A percentile compares a stretch with the other conserved stretches of the same genome.
These are phyloP conservation scores for Leucophenga montana DNA, from an alignment of 2,888 invertebrate genomes.

Conservation along the genomic window DNA sequence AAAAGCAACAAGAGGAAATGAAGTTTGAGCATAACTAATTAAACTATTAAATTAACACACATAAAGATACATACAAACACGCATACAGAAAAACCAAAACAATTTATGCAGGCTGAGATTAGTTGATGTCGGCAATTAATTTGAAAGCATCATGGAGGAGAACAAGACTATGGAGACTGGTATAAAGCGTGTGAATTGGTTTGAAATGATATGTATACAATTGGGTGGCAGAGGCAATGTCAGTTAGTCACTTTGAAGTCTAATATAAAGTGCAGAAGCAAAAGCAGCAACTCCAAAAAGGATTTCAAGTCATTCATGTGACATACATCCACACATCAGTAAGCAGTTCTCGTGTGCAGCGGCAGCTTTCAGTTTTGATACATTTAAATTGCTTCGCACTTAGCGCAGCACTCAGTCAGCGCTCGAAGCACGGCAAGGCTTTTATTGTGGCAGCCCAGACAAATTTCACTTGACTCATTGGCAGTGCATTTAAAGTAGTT, in stretches of 20 bases:
- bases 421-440: background rate
- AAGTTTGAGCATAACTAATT: slow-evolving; percentile 5
- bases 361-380: too few species aligned
- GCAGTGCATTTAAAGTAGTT: slow-evolving; percentile 29
- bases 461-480: slow-evolving; percentile 61
- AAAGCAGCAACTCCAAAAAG: too few species aligned
- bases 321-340: too few species aligned
- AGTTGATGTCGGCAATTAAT: slow-evolving; percentile 1
- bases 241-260: too few species aligned
- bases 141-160: background rate
- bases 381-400: too few species aligned
- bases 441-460: slow-evolving; percentile 52
- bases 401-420: too few species aligned
- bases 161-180: too few species aligned
- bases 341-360: too few species aligned
- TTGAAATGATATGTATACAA: background rate
- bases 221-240: too few species aligned
- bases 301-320: too few species aligned
- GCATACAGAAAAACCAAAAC: background rate
- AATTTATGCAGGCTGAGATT: slow-evolving; percentile 1
- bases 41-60: slow-evolving; percentile 1
- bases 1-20: background rate
- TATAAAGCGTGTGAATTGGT: too few species aligned
- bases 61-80: background rate
- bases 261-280: too few species aligned